Evolutionary conservation across 2,888 invertebrate species (phyloP).

Genomic region (Thecocarcelia acutangulata): DNA sequence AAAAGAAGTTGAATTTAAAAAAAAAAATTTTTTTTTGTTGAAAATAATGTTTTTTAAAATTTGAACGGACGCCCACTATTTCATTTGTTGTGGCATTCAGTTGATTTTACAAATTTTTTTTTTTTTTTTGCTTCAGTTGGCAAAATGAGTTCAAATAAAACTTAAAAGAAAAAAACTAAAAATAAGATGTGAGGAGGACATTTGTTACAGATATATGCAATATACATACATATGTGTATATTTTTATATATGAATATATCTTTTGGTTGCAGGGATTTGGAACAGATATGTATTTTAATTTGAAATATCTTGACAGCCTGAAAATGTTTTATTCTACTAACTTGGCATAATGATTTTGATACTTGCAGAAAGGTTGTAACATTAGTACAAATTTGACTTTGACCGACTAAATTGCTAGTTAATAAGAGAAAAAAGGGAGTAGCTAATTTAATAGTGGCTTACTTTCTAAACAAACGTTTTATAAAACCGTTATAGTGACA

Average conservation of each 20-base stretch:
- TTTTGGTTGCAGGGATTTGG: neutral
- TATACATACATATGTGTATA: too few species aligned
- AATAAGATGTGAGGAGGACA: conserved; percentile 45
- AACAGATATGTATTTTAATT: conserved; percentile 57
- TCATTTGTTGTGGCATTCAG: conserved; percentile 24
- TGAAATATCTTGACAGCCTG: conserved; percentile 52
- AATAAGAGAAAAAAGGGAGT: conserved; percentile 1
- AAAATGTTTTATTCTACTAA: conserved; percentile 32
- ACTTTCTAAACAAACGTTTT: conserved; percentile 2
- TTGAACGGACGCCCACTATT: conserved; percentile 72
- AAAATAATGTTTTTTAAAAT: conserved; percentile 54
- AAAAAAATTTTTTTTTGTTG: conserved; percentile 19
- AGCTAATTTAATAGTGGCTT: neutral
- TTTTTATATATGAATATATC: neutral
- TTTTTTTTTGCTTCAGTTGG: conserved; percentile 25
- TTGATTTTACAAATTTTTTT: conserved; percentile 2
- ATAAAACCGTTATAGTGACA: neutral
- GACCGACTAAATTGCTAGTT: conserved; percentile 46
- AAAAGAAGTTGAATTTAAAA: conserved; percentile 29
- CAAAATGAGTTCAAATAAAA: conserved; percentile 50
- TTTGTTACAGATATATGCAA: conserved; percentile 37
- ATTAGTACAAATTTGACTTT: conserved; percentile 33
- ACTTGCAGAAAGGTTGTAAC: conserved; percentile 21
- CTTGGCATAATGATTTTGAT: conserved; percentile 43
- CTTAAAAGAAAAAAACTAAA: neutral